Evolutionary conservation across 2,888 invertebrate species (phyloP), one percentile per base, ranked within the genome.

Genomic region (Eucera pruinosa): DNA sequence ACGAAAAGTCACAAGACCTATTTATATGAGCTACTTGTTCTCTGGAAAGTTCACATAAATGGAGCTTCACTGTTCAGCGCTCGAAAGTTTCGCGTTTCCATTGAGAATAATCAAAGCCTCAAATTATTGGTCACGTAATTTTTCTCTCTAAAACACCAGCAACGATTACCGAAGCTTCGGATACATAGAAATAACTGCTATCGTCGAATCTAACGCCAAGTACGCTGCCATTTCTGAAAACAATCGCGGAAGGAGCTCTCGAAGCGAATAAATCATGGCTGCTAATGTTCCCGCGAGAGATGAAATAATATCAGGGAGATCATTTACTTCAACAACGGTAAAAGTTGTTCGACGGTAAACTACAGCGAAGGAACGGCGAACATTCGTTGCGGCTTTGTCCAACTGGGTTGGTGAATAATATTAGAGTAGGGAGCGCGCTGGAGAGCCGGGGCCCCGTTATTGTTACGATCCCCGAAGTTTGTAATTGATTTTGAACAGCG

Each of bases 401-500:
- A 61, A 66, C 50, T 30, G 54, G 69, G 71, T 54, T 72, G 74
- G 78, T 83, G 81, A 85, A 81, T 83, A 85, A 85, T 85, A n/a
- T n/a, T 78, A 79, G 75, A 74, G 52, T 65, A 50, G 25, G 39
- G 74, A 60, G 61, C 64, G 77, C 52, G 58, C 58, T 27, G 7
- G 50, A 25, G 57, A 25, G 36, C 50, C 43, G 43, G 45, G 36
- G 33, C 43, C 45, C 52, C 58, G 79, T 77, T 78, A 80, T 76
- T 81, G 82, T 83, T 80, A 76, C 83, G 57, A 83, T 87, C 75
- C 72, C 70, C 69, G 57, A 87, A 87, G 83, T 87, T 85, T 65
- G 55, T 87, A 87, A 87, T 87, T 86, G 87, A 87, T 86, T 87
- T 86, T 77, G 78, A 78, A 68, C 79, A 66, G 62, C 66, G 76